A percentile compares a stretch with the other conserved stretches of the same genome.
phyloP scores from a whole-genome alignment of 2,797 vertebrate genomes.

The Cheirogaleus major region DNA sequence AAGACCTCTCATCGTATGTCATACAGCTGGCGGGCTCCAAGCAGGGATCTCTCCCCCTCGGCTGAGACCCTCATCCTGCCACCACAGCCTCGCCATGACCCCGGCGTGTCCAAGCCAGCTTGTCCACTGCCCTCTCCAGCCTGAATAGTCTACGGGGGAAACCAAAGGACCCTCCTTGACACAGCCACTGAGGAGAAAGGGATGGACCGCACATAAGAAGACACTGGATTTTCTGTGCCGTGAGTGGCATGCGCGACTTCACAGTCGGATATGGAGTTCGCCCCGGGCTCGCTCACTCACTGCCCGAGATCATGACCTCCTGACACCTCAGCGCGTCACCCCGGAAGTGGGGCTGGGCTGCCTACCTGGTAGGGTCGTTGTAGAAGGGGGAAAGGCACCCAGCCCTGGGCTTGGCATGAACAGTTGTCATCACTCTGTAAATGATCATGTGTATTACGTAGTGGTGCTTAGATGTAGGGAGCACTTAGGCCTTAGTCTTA shows the following conservation, averaged over 20 bases:
- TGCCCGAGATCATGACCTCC: background rate
- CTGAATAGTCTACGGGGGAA: background rate
- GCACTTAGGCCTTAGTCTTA: background rate
- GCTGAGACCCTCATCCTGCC: too few relatives aligned
- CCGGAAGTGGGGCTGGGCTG: background rate
- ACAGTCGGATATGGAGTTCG: background rate
- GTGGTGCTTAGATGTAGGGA: background rate
- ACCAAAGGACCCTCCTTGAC: background rate
- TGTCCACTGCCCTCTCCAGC: too few relatives aligned
- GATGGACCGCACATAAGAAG: accelerated
- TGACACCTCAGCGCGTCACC: background rate
- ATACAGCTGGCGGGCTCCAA: accelerated
- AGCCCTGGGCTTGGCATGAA: background rate
- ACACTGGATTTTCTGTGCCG: background rate
- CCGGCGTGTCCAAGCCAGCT: background rate
- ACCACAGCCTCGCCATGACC: background rate
- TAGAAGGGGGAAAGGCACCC: background rate
- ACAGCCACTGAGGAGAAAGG: background rate
- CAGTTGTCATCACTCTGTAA: background rate
- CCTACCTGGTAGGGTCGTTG: too few relatives aligned
- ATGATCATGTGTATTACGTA: background rate
- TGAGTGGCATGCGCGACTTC: background rate
- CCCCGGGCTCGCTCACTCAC: background rate
- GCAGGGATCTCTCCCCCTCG: accelerated
- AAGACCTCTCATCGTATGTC: background rate